Evolutionary conservation across 1,140 invertebrate species (phyloP).

Genomic region (Lerema accius): DNA sequence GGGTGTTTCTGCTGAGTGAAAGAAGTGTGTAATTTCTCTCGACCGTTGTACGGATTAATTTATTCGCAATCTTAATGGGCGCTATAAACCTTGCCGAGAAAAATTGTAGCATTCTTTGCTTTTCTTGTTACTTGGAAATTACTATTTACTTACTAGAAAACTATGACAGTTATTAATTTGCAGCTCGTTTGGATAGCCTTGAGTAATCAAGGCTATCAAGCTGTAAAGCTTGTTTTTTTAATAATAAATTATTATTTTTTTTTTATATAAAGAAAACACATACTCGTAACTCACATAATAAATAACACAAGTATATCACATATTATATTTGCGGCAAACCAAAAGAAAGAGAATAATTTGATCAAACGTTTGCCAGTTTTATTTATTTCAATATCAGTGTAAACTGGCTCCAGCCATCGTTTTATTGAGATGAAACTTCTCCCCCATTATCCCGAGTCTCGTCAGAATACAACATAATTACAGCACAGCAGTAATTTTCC

Average conservation of each 20-base stretch:
- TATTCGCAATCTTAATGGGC: slow-evolving; percentile 22
- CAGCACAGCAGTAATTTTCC: slow-evolving; percentile 30
- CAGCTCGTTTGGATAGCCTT: not conserved
- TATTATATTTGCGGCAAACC: no score
- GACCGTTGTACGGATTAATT: slow-evolving; percentile 24
- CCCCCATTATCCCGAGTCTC: slow-evolving; percentile 37
- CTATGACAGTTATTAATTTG: not conserved
- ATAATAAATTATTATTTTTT: not conserved
- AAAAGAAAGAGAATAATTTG: no score
- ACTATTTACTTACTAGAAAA: not conserved
- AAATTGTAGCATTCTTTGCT: slow-evolving; percentile 16
- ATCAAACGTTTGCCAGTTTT: no score
- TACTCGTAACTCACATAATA: no score
- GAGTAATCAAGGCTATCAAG: no score
- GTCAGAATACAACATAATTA: slow-evolving; percentile 53
- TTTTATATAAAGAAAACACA: no score
- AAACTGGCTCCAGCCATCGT: slow-evolving; percentile 19
- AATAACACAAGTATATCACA: no score
- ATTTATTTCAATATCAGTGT: slow-evolving; percentile 25
- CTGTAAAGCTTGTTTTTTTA: no score
- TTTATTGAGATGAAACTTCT: slow-evolving; percentile 14
- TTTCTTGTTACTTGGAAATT: slow-evolving; percentile 7
- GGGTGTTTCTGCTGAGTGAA: slow-evolving; percentile 45
- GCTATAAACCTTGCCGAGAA: slow-evolving; percentile 20
- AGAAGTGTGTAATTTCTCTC: slow-evolving; percentile 31